Percentiles rank a stretch among this genome's conserved stretches.
These are phyloP conservation scores for Philereme vetulata DNA, from an alignment of 2,888 invertebrate genomes.

Conservation along the genomic window DNA sequence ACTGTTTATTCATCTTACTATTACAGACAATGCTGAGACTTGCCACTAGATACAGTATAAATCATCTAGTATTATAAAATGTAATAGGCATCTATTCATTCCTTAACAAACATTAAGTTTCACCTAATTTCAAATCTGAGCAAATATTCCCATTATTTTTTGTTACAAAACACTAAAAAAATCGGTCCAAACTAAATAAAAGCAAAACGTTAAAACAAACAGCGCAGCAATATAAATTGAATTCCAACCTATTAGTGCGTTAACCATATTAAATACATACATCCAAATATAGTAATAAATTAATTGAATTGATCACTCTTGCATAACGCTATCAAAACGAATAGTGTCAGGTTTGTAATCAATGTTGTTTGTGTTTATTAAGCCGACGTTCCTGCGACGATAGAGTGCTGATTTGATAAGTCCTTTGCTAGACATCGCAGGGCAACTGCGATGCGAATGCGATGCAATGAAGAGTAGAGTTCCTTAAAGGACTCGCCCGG, in stretches of 20 bases:
- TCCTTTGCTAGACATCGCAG: conserved; percentile 2
- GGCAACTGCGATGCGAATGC: neutral
- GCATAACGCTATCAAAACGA: conserved; percentile 34
- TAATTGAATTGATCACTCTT: conserved; percentile 32
- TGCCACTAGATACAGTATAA: no score
- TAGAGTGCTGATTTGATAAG: conserved; percentile 2
- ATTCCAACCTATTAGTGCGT: conserved; percentile 17
- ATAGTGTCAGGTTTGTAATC: conserved; percentile 54
- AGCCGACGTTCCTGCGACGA: conserved; percentile 7
- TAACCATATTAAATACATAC: conserved; percentile 13
- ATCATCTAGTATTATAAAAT: no score
- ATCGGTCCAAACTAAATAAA: no score
- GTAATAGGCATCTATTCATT: no score
- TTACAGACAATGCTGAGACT: no score
- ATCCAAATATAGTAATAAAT: conserved; percentile 11
- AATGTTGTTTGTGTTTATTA: conserved; percentile 53
- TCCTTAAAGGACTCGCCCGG: no score
- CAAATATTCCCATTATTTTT: no score
- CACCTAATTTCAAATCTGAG: no score
- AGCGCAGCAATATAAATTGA: conserved; percentile 1
- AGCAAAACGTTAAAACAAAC: neutral
- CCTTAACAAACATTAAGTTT: no score
- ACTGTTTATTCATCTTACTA: no score
- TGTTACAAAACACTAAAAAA: no score
- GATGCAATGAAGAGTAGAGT: neutral